These are phyloP conservation scores for Potorous gilbertii DNA, from an alignment of 2,797 vertebrate genomes.

Conservation along the genomic window DNA sequence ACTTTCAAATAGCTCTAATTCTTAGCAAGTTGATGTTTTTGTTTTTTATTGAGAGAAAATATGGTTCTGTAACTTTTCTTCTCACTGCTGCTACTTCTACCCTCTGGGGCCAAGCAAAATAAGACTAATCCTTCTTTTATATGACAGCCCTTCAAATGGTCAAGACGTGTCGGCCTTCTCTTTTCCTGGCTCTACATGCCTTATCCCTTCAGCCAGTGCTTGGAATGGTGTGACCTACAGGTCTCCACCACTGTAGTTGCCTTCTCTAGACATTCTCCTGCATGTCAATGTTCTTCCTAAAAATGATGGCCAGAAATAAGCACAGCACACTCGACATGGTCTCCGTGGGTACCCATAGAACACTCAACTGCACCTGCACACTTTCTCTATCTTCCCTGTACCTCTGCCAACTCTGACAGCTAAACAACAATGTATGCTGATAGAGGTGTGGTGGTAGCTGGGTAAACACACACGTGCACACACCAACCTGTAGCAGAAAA, in stretches of 20 bases:
- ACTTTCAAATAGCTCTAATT: background rate
- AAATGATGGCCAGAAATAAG: background rate
- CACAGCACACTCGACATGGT: background rate
- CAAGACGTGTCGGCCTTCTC: background rate
- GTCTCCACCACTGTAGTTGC: background rate
- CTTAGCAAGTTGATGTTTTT: background rate
- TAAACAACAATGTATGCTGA: background rate
- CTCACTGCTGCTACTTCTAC: background rate
- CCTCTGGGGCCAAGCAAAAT: background rate
- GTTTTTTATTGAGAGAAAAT: background rate
- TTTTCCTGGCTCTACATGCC: background rate
- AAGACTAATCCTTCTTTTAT: background rate
- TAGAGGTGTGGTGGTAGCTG: background rate
- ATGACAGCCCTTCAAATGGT: background rate
- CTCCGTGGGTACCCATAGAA: background rate
- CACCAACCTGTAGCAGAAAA: background rate
- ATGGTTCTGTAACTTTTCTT: background rate
- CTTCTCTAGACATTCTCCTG: background rate
- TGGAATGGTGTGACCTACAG: background rate
- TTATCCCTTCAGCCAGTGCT: background rate
- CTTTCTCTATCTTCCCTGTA: background rate
- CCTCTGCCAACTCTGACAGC: background rate
- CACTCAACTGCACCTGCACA: background rate
- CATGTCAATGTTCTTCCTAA: background rate
- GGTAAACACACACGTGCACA: background rate